Evolutionary conservation across 1,140 invertebrate genomes (phyloP), one percentile per base, ranked within the genome.

Genomic region (Neodiprion virginianus): DNA sequence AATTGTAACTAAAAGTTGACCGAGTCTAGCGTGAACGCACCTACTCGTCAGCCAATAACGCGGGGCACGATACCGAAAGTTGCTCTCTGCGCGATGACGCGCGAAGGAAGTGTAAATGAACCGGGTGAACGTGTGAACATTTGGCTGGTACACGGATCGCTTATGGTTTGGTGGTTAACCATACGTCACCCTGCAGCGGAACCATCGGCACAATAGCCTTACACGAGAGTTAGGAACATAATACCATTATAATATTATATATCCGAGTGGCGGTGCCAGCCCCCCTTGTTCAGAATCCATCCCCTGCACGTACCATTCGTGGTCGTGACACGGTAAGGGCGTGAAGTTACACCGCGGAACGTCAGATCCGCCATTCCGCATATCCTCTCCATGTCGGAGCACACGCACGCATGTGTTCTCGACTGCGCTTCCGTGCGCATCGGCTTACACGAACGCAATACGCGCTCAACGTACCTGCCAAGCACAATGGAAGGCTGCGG

Each of bases 241-340:
- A 71, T 71, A 23, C 21, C 70, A 47, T 71, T 71, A 48, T 71
- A 71, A 71, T 50, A 50, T 48, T 40, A 71, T 71, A 71, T 49
- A 61, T 61, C 53, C 12, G 70, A 4, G 23, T 12, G 21, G 11
- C 8, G 40, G 67, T 69, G 40, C 23, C 67, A 75, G 77, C 77
- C 77, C 71, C 68, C 21, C 70, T 76, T 65, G 75, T 76, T 78
- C 70, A n/a, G 49, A 48, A 65, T 66, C 75, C 75, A 72, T 78
- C 74, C 76, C 17, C 40, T 69, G 40, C 9, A 23, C 11, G 14
- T 23, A 69, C 21, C 67, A 12, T 47, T 69, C 67, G 67, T 21
- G 67, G 67, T 69, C 21, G 21, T 21, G 67, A 12, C 53, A 61
- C 53, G 8, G 2, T 61, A 69, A 69, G 21, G 40, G 67, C 67